phyloP scores from a whole-genome alignment of 2,797 vertebrate genomes.

The Pangasius mekongensis region DNA sequence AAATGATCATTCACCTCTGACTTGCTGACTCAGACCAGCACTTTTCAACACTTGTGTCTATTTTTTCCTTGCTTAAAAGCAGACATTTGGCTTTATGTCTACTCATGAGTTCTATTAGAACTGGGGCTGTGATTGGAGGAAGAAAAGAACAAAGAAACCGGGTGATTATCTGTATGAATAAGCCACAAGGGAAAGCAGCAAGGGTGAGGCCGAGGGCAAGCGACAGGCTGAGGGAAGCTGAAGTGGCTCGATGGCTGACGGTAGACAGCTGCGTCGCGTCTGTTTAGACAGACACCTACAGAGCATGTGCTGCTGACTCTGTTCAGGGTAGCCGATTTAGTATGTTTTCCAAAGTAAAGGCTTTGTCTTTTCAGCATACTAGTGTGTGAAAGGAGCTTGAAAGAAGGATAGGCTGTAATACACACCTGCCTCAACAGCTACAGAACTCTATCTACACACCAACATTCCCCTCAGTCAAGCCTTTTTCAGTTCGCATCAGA shows the following conservation, averaged over 20 bases:
- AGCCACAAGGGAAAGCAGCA: constrained; percentile 10
- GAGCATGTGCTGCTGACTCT: constrained; percentile 23
- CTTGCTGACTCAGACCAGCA: constrained; percentile 35
- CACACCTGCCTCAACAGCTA: not conserved
- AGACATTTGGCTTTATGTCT: constrained; percentile 26
- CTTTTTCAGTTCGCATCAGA: not conserved
- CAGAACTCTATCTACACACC: not conserved
- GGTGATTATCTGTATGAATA: constrained; percentile 20
- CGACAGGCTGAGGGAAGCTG: constrained; percentile 18
- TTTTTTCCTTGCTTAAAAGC: constrained; percentile 17
- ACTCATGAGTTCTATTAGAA: constrained; percentile 18
- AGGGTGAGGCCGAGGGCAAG: constrained; percentile 28
- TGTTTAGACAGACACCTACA: constrained; percentile 35
- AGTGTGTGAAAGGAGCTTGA: not conserved
- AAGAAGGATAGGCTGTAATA: not conserved
- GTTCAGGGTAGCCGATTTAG: not conserved
- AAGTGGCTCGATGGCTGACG: constrained; percentile 6
- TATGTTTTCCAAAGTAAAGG: not conserved
- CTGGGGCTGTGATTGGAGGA: not conserved
- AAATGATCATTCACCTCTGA: constrained; percentile 47
- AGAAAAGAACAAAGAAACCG: constrained; percentile 25
- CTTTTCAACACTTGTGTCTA: constrained; percentile 8
- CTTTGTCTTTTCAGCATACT: not conserved
- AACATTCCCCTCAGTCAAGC: not conserved
- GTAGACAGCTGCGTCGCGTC: constrained; percentile 27